Percentiles rank a stretch among this genome's conserved stretches.
phyloP scores from a whole-genome alignment of 2,888 invertebrate genomes.

The Lobophora halterata region DNA sequence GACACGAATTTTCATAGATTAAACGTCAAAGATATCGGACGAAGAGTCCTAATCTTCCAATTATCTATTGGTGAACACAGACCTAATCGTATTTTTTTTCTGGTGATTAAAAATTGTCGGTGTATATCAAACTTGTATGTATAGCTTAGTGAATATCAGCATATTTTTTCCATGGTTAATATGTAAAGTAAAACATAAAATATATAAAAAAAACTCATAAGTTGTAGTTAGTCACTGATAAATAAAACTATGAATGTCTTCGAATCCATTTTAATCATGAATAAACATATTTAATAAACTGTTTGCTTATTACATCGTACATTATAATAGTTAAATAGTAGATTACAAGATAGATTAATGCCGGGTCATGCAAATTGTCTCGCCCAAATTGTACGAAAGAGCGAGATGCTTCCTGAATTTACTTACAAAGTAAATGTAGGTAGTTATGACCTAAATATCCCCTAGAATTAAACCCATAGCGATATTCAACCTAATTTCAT shows the following conservation, averaged over 20 bases:
- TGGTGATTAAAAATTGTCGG: too few species aligned
- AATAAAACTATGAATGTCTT: conserved; percentile 27
- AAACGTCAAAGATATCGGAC: too few species aligned
- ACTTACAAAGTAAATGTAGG: conserved; percentile 22
- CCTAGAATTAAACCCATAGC: conserved; percentile 15
- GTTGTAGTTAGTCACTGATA: conserved; percentile 20
- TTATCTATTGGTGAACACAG: too few species aligned
- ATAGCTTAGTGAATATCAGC: conserved; percentile 59
- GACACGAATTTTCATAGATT: too few species aligned
- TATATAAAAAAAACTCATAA: conserved; percentile 29
- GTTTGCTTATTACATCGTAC: conserved; percentile 30
- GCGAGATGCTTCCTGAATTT: conserved; percentile 19
- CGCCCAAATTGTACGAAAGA: conserved; percentile 12
- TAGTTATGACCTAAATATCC: conserved; percentile 19
- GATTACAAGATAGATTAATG: conserved; percentile 16
- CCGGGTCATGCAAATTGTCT: conserved; percentile 12
- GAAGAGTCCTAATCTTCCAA: too few species aligned
- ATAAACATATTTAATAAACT: conserved; percentile 27
- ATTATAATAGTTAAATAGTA: conserved; percentile 25
- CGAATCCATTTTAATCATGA: conserved; percentile 30
- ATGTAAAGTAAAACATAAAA: conserved; percentile 27
- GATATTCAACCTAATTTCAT: conserved; percentile 13
- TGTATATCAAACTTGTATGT: conserved; percentile 51
- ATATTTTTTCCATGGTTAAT: conserved; percentile 71
- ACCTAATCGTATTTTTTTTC: too few species aligned